Percentiles rank a stretch among this genome's conserved stretches.
Evolutionary conservation across 2,888 invertebrate species (phyloP).

Genomic region (Hydriomena furcata): DNA sequence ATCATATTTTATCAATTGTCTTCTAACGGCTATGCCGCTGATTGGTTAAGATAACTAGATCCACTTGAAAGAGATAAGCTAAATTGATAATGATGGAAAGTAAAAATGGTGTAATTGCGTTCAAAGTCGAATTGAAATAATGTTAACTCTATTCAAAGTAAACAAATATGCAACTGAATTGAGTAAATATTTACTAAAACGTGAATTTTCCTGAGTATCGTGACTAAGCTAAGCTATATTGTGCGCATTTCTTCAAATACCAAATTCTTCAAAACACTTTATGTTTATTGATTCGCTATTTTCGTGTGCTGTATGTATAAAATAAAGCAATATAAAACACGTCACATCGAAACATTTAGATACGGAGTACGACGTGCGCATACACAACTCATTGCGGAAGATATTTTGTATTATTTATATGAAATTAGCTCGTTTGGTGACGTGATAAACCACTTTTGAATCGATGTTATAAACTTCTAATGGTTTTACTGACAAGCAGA

Average conservation of each 20-base stretch:
- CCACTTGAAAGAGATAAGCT: background rate
- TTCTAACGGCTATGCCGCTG: background rate
- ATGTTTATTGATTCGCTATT: conserved; percentile 2
- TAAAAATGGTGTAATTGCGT: conserved; percentile 1
- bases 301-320: background rate
- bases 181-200: conserved; percentile 12
- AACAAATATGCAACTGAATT: conserved; percentile 4
- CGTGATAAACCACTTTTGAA: conserved; percentile 1
- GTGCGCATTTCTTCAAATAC: conserved; percentile 14
- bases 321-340: background rate
- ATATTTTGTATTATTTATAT: conserved; percentile 1
- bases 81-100: conserved; percentile 1
- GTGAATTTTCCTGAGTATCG: conserved; percentile 9
- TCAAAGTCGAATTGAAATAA: background rate
- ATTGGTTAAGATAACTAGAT: background rate
- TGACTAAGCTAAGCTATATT: conserved; percentile 6
- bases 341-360: background rate
- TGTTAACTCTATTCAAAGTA: background rate
- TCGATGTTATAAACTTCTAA: background rate
- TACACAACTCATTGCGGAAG: background rate
- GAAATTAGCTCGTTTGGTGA: background rate
- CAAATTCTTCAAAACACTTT: conserved; percentile 7
- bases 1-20: background rate
- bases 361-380: too few relatives aligned
- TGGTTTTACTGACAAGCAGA: too few relatives aligned